Base-by-base conservation (phyloP, 1,140 invertebrate genomes). In the Globodera ellingtonae region DNA sequence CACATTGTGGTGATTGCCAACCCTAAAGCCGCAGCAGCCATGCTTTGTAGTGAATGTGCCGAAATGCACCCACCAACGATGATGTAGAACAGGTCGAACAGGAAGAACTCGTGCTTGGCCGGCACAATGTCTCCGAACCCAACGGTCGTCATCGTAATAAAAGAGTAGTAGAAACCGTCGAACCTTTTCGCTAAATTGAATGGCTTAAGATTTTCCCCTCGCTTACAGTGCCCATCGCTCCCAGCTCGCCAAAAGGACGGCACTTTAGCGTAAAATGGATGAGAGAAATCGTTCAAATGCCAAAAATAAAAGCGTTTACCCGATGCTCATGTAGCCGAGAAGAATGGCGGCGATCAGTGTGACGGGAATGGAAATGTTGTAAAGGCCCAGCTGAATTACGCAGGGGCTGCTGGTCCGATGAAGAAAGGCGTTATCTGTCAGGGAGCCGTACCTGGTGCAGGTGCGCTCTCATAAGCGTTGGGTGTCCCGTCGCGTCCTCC, bases 141-240 rank as follows among this genome's bases (percentile, higher is more conserved):
- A 67, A 89, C 87, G 3, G 87, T 88, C 21, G 87, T 88, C 87
- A 88, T 88, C 56, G 88, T 89, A 62, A 89, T 89, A 62, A 89
- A 89, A 3, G 86, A 86, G 76, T 87, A 77, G 69, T 77, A 77
- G 24, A 77, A 77, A 15, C 75, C 75, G 24, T 77, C 75, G 24
- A 77, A 77, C 15, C 56, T 62, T 62, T 62, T 59, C 18, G 13
- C 18, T 10, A 62, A 18, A 18, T 4, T 62, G 18, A 18, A 18
- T 62, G 56, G 56, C 56, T 62, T 62, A 13, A 62, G 1, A 6
- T 15, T 4, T 62, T 62, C 5, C 15, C 18, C 13, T 62, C 56
- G 15, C 56, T 62, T 62, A 62, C 72, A 89, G 82, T 15, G 79
- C 65, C 87, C 87, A 89, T 44, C 85, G 82, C 76, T 89, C 87